Base-by-base conservation (phyloP, 2,888 invertebrate genomes). In the Celastrina argiolus region DNA sequence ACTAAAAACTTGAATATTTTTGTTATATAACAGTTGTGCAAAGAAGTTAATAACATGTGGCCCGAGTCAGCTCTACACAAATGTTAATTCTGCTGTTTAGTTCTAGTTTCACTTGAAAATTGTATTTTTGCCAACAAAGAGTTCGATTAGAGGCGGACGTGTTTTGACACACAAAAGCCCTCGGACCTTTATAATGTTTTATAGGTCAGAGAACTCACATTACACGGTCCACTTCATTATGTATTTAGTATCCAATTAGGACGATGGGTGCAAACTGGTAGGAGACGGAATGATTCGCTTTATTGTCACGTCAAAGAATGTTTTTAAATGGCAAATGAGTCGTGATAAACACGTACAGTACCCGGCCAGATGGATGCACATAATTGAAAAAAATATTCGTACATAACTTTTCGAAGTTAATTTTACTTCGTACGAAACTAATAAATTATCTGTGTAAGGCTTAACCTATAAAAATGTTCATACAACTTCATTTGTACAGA, bases 201-300 rank as follows among this genome's bases (percentile, higher is more conserved):
- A 71, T 72, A 66, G 74, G 68, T 76, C 73, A 72, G 63, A 71
- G 74, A 71, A 73, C 72, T 70, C 61, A 66, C 58, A 26, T 65
- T 65, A 58, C 66, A 63, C 69, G 67, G 71, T 72, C 74, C 73
- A 74, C 73, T 74, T 73, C 74, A 74, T 75, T 69, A 69, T 69
- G 68, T 68, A 74, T 74, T 69, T 69, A 69, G 69, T 68, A 63
- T 66, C 66, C 51, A 61, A 66, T 66, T 66, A 63, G 42, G 45
- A 34, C 34, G 65, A 42, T 58, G 65, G 58, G 18, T 65, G 18
- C 41, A 41, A 58, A 65, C 31, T 59, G 58, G 58, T 58, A 65
- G 41, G n/a, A 58, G 56, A 58, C 58, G 58, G 28, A 58, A 58
- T 58, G 12, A 58, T 42, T 58, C 41, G 31, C 28, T 31, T 58